These are phyloP conservation scores for Poliocrania exsul DNA, from an alignment of 2,797 vertebrate genomes.

Conservation along the genomic window DNA sequence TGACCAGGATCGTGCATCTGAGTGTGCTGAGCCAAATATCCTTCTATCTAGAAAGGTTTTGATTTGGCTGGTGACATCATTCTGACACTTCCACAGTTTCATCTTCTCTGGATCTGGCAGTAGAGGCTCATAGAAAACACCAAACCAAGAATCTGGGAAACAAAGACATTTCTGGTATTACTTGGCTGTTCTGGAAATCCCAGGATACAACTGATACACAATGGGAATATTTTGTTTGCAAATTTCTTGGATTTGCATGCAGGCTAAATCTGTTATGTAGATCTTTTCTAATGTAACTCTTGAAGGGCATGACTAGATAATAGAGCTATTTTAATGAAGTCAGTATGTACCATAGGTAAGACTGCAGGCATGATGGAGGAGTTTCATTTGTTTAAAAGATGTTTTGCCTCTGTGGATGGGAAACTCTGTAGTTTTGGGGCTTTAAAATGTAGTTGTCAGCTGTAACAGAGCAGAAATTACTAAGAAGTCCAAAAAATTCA, in stretches of 20 bases:
- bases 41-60: conserved; percentile 29
- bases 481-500: not conserved
- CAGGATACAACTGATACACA: not conserved
- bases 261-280: not conserved
- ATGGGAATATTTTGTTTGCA: conserved; percentile 43
- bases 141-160: conserved; percentile 79
- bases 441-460: not conserved
- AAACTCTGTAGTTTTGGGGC: not conserved
- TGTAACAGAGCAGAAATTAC: not conserved
- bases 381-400: not conserved
- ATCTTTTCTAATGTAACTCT: not conserved
- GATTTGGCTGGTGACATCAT: conserved; percentile 15
- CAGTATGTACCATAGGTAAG: not conserved
- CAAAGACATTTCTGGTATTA: conserved; percentile 64
- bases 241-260: conserved; percentile 30
- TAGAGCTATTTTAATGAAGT: conserved; percentile 7
- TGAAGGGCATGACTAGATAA: not conserved
- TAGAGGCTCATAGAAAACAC: conserved; percentile 79
- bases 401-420: not conserved
- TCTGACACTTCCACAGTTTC: conserved; percentile 43
- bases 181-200: conserved; percentile 33
- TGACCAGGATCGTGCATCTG: not conserved
- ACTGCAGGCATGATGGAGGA: not conserved
- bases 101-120: conserved; percentile 78
- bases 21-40: conserved; percentile 40